A percentile compares a stretch with the other conserved stretches of the same genome.
These are phyloP conservation scores for Amphipyra berbera DNA, from an alignment of 2,888 invertebrate species.

Conservation along the genomic window DNA sequence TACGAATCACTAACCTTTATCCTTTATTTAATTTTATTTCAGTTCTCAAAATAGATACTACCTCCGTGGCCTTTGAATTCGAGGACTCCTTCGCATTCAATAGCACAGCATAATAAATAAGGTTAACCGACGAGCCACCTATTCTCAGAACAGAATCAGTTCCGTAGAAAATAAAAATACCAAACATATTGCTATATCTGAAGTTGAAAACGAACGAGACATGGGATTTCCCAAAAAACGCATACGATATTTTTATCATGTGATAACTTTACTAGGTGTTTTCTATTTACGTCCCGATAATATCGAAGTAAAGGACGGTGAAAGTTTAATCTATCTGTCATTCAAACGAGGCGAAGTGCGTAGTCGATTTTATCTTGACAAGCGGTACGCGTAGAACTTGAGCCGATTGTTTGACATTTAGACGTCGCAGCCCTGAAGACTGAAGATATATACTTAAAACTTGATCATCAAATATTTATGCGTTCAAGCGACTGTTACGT, in stretches of 20 bases:
- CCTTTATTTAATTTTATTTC: slow-evolving; percentile 34
- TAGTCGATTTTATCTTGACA: slow-evolving; percentile 68
- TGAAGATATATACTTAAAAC: slow-evolving; percentile 45
- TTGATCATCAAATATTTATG: slow-evolving; percentile 55
- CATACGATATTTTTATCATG: slow-evolving; percentile 12
- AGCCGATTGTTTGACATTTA: slow-evolving; percentile 65
- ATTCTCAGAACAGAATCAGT: slow-evolving; percentile 42
- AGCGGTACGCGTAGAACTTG: slow-evolving; percentile 61
- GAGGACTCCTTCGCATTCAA: slow-evolving; percentile 19
- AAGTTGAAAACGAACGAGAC: too few relatives aligned
- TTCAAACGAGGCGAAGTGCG: slow-evolving; percentile 55
- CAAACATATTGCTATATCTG: slow-evolving; percentile 8
- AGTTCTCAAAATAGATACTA: slow-evolving; percentile 24
- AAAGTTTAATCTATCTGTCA: slow-evolving; percentile 69
- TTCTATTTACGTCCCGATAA: slow-evolving; percentile 41
- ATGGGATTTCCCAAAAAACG: slow-evolving; percentile 6
- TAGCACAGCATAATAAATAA: slow-evolving; percentile 47
- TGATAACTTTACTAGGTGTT: slow-evolving; percentile 29
- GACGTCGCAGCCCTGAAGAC: slow-evolving; percentile 39
- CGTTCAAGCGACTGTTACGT: slow-evolving; percentile 35
- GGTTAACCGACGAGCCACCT: slow-evolving; percentile 19
- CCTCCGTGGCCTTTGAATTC: slow-evolving; percentile 27
- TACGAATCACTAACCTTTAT: slow-evolving; percentile 37
- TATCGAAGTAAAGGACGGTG: slow-evolving; percentile 47
- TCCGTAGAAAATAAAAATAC: slow-evolving; percentile 41